These are phyloP conservation scores for Tachina grossa DNA, from an alignment of 2,888 invertebrate genomes.

Conservation along the genomic window DNA sequence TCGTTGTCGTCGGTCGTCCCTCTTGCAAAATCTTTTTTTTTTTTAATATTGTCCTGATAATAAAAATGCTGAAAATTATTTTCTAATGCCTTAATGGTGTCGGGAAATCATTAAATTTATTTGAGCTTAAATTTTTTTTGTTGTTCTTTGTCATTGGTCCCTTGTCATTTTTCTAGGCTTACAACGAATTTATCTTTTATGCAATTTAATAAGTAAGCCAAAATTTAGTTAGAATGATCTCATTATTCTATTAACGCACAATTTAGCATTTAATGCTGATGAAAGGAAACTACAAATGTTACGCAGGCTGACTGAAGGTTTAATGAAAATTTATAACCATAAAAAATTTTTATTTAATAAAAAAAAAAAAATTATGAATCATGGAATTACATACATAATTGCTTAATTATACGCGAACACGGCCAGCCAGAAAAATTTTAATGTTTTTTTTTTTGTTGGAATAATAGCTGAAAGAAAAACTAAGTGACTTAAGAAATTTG, in stretches of 20 bases:
- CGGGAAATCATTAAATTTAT: slow-evolving; percentile 68
- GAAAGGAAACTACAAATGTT: slow-evolving; percentile 6
- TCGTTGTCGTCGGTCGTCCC: background rate
- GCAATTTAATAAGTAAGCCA: slow-evolving; percentile 9
- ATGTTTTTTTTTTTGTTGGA: too few species aligned
- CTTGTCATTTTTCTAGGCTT: slow-evolving; percentile 15
- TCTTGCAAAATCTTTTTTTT: background rate
- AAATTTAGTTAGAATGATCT: slow-evolving; percentile 47
- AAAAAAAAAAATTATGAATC: background rate
- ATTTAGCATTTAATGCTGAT: slow-evolving; percentile 49
- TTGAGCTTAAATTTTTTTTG: slow-evolving; percentile 61
- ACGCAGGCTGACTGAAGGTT: background rate
- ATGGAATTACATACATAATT: background rate
- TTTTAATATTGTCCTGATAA: background rate
- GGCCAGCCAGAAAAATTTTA: too few species aligned
- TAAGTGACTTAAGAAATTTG: too few species aligned
- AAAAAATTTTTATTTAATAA: background rate
- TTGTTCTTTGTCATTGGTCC: slow-evolving; percentile 5
- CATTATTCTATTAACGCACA: slow-evolving; percentile 35
- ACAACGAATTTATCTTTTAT: slow-evolving; percentile 7
- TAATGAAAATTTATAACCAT: background rate
- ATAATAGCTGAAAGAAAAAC: too few species aligned
- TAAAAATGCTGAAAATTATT: background rate
- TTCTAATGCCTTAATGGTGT: slow-evolving; percentile 32
- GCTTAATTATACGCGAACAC: background rate